A percentile compares a stretch with the other conserved stretches of the same genome.
phyloP scores from a whole-genome alignment of 2,797 vertebrate genomes.

The Mus spretus region DNA sequence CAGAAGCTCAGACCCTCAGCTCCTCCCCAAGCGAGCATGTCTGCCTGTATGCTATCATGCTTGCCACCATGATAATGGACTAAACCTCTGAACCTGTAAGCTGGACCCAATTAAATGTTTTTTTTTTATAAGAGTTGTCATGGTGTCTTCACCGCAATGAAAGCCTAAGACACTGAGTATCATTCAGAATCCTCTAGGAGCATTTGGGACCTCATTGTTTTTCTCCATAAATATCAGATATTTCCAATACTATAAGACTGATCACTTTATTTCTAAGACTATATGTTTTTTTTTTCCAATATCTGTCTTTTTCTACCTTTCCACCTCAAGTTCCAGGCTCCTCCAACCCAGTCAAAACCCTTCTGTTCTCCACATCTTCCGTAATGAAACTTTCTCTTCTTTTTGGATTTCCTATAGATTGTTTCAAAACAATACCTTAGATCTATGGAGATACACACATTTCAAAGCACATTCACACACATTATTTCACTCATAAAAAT shows the following conservation, averaged over 20 bases:
- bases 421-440: background rate
- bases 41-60: background rate
- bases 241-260: background rate
- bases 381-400: background rate
- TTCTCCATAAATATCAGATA: background rate
- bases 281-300: background rate
- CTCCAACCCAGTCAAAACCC: background rate
- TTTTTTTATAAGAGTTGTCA: background rate
- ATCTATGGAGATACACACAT: background rate
- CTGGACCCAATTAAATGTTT: background rate
- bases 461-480: background rate
- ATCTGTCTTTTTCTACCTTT: background rate
- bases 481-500: background rate
- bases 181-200: background rate
- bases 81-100: background rate
- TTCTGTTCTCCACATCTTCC: background rate
- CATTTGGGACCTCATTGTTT: background rate
- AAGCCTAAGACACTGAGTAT: background rate
- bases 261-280: background rate
- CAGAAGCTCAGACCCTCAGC: background rate
- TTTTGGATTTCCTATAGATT: slow-evolving; percentile 1
- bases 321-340: slow-evolving; percentile 39
- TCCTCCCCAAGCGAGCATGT: background rate
- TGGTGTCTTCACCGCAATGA: background rate
- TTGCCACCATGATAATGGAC: background rate